phyloP scores from a whole-genome alignment of 2,797 vertebrate species.

The Pelobates cultripes region DNA sequence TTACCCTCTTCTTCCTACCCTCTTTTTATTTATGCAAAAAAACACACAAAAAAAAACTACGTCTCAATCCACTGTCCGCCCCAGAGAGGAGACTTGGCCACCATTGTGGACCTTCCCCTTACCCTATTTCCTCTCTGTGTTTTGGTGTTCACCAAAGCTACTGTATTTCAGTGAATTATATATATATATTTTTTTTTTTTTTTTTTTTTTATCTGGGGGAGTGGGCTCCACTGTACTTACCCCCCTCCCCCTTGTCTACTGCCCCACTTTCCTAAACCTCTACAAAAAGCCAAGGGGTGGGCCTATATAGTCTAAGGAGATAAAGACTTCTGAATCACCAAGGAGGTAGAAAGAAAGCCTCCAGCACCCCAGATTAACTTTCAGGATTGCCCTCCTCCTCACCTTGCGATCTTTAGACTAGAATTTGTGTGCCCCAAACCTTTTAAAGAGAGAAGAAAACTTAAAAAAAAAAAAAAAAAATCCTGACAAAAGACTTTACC shows the following conservation, averaged over 20 bases:
- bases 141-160: conserved; percentile 99
- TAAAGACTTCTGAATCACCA: conserved; percentile 50
- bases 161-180: conserved; percentile 98
- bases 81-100: conserved; percentile 78
- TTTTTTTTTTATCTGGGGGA: conserved; percentile 18
- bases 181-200: conserved; percentile 13
- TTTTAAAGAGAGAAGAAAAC: conserved; percentile 60
- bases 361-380: conserved; percentile 34
- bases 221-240: conserved; percentile 49
- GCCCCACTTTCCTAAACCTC: conserved; percentile 27
- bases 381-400: conserved; percentile 40
- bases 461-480: conserved; percentile 66
- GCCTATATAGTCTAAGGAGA: conserved; percentile 48
- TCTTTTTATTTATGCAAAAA: conserved; percentile 96
- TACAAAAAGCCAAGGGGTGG: conserved; percentile 45
- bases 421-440: conserved; percentile 53
- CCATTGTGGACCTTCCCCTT: conserved; percentile 51
- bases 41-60: conserved; percentile 74
- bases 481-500: conserved; percentile 78
- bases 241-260: conserved; percentile 39
- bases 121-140: conserved; percentile 70
- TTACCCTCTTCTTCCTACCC: conserved; percentile 55
- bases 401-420: conserved; percentile 54
- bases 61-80: conserved; percentile 95
- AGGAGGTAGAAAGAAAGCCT: conserved; percentile 23